A percentile compares a stretch with the other conserved stretches of the same genome.
Conservation (phyloP, 2,113 vertebrate species). For the Lampris incognitus region DNA sequence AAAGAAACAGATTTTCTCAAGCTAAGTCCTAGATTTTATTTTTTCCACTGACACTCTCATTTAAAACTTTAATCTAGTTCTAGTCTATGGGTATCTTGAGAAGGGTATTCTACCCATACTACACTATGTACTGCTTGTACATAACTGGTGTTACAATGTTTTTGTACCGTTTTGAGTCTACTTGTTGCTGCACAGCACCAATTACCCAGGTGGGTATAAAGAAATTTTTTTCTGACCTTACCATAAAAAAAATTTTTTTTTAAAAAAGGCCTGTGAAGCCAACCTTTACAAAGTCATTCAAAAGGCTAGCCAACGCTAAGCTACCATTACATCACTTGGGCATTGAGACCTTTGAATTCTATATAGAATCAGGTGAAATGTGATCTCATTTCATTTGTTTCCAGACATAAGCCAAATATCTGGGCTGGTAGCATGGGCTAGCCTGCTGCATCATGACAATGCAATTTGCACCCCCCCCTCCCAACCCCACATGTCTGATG, state of each 20-base stretch:
- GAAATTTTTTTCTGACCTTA: no score
- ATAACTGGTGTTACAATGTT: no score
- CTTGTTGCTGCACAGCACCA: no score
- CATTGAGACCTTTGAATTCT: not conserved
- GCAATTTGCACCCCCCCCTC: constrained; percentile 1
- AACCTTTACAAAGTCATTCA: not conserved
- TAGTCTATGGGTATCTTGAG: no score
- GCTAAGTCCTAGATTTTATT: not conserved
- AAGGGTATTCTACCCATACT: no score
- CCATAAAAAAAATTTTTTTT: no score
- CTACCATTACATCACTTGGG: not conserved
- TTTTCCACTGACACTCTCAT: not conserved
- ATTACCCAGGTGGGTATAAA: no score
- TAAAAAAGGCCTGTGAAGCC: not conserved
- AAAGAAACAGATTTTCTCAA: not conserved
- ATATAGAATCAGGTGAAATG: not conserved
- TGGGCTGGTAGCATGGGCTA: not conserved
- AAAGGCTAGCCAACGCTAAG: not conserved
- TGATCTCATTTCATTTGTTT: constrained; percentile 3
- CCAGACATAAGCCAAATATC: not conserved
- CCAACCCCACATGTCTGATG: not conserved
- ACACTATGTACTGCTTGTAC: no score
- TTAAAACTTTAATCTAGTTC: not conserved
- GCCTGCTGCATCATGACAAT: constrained; percentile 11
- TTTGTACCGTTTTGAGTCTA: no score